These are phyloP conservation scores for Lasioglossum morio DNA, from an alignment of 2,888 invertebrate genomes.

Conservation along the genomic window DNA sequence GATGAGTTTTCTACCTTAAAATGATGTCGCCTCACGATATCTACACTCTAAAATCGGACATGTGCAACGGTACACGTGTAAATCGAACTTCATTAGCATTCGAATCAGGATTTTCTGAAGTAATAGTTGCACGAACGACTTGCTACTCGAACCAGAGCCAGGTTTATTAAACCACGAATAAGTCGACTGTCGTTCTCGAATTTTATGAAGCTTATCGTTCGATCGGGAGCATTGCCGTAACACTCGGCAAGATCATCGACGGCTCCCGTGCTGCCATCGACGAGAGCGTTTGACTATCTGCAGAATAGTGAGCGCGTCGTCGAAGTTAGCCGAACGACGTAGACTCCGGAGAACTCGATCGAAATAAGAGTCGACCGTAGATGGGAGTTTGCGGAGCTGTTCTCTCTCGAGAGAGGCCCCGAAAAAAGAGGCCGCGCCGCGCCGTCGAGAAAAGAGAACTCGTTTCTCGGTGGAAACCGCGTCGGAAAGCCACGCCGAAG, in stretches of 20 bases:
- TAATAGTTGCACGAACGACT: not conserved
- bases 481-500: slow-evolving; percentile 14
- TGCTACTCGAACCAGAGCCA: not conserved
- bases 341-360: not conserved
- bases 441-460: slow-evolving; percentile 4
- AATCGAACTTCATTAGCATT: not conserved
- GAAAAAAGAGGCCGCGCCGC: not conserved
- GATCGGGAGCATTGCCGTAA: not conserved
- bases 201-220: not conserved
- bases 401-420: not conserved
- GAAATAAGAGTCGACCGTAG: not conserved
- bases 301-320: not conserved
- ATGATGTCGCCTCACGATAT: not conserved
- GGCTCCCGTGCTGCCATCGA: not conserved
- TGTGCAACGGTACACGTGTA: not conserved
- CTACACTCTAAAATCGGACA: not conserved
- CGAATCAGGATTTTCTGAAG: not conserved
- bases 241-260: not conserved
- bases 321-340: too few species aligned
- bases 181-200: not conserved
- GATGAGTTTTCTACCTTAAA: not conserved
- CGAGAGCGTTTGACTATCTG: not conserved
- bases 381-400: not conserved
- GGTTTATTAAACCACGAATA: not conserved
- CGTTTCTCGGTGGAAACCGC: slow-evolving; percentile 33